Base-by-base conservation (phyloP, 2,797 vertebrate genomes). In the Halcyon chelicuti region DNA sequence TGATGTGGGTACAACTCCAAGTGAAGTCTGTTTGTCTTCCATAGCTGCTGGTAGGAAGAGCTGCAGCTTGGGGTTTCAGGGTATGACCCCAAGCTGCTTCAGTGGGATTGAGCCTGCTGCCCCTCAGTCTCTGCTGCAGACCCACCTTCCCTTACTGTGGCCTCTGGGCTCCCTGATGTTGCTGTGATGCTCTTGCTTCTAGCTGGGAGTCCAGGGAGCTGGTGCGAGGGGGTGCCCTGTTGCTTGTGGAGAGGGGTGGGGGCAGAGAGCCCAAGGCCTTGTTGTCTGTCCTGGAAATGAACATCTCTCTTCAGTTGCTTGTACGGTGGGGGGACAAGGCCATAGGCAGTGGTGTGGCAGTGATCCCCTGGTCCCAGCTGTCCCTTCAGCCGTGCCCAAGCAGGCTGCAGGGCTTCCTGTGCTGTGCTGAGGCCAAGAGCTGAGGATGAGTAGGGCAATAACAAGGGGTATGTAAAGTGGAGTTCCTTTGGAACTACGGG, bases 201-300 rank as follows among this genome's bases (percentile, higher is more conserved):
- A 66, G 42, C 57, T 68, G 67, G 44, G 7, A 65, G 58, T 47
- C 49, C 33, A 14, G 11, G 31, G 62, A 29, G 40, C 37, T 78
- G 29, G 16, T 21, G 10, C 44, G 44, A 40, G 20, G 23, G 55
- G 7, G 3, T 65, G 35, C 47, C 33, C 66, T 0, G 0, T 22
- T 44, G 44, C 40, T 66, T 35, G 9, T 52, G 52, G 40, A 37
- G 13, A 39, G 29, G 18, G 40, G 55, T 66, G 51, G 39, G 25
- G 28, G 26, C 78, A 57, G 58, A 71, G 49, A 62, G 35, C 63
- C 20, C 18, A 12, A 12, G 62, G 35, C 44, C 21, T 80, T 14
- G 13, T 51, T 58, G 26, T 86, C 35, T 67, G 28, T 42, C 54
- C 81, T 71, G 35, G 57, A 26, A 65, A 8, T 23, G 13, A 25